phyloP scores from a whole-genome alignment of 2,797 vertebrate species.

The Peromyscus aztecus region DNA sequence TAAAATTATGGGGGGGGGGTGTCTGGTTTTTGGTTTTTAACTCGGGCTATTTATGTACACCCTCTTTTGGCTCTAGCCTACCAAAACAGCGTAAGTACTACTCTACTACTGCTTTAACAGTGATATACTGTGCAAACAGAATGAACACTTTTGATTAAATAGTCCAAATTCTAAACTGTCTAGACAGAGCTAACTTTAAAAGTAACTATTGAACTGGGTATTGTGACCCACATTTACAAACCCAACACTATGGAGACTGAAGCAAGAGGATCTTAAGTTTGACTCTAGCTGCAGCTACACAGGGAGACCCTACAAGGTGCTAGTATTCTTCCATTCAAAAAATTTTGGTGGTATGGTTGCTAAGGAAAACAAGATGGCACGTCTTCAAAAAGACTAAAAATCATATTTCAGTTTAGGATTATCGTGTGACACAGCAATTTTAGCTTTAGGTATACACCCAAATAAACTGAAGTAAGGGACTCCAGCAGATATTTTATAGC shows the following conservation, averaged over 20 bases:
- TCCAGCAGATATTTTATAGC: constrained; percentile 44
- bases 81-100: constrained; percentile 25
- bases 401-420: neutral
- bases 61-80: constrained; percentile 40
- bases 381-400: constrained; percentile 65
- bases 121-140: neutral
- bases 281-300: neutral
- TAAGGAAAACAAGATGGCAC: constrained; percentile 39
- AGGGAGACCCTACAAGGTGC: neutral
- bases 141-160: constrained; percentile 59
- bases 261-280: neutral
- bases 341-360: neutral
- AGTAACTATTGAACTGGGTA: constrained; percentile 54
- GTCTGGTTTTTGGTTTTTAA: constrained; percentile 32
- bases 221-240: neutral
- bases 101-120: constrained; percentile 48
- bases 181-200: constrained; percentile 51
- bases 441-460: neutral
- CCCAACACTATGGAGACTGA: neutral
- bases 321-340: constrained; percentile 54
- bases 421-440: neutral
- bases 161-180: constrained; percentile 80
- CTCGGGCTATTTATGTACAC: constrained; percentile 62
- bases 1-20: neutral
- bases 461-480: constrained; percentile 19